A percentile compares a stretch with the other conserved stretches of the same genome.
These are phyloP conservation scores for Plestiodon gilberti DNA, from an alignment of 2,113 vertebrate species.

Conservation along the genomic window DNA sequence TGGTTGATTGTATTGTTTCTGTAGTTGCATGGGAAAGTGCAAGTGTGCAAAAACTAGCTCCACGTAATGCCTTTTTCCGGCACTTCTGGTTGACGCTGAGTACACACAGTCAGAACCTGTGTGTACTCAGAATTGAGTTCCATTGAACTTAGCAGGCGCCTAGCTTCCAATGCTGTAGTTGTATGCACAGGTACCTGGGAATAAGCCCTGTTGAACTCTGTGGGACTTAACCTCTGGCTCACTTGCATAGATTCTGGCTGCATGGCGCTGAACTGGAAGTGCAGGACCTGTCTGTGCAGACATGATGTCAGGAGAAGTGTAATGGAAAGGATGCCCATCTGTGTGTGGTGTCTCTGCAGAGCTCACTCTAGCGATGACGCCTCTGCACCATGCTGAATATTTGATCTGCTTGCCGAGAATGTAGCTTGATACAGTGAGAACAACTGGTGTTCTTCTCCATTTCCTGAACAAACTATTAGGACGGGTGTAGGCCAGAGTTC, in stretches of 20 bases:
- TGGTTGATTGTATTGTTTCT: not conserved
- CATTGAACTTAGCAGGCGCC: not conserved
- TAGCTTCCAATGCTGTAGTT: not conserved
- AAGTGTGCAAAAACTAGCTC: not conserved
- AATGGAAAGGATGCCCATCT: not conserved
- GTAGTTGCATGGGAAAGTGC: not conserved
- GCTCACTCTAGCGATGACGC: not conserved
- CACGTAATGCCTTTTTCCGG: too few species aligned
- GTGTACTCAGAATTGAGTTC: not conserved
- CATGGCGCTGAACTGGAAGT: not conserved
- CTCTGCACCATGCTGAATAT: not conserved
- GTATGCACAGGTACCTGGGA: not conserved
- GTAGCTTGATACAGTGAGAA: conserved; percentile 27
- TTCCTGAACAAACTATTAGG: conserved; percentile 1
- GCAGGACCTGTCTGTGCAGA: not conserved
- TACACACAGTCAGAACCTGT: not conserved
- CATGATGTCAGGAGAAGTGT: not conserved
- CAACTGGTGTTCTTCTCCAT: not conserved
- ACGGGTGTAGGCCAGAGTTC: conserved; percentile 27
- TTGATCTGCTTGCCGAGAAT: not conserved
- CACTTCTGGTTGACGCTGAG: not conserved
- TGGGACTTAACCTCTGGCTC: not conserved
- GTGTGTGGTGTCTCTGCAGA: not conserved
- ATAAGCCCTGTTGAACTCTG: not conserved
- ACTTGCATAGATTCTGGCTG: not conserved